Conservation (phyloP, 2,888 invertebrate species). For the Conops quadrifasciatus region DNA sequence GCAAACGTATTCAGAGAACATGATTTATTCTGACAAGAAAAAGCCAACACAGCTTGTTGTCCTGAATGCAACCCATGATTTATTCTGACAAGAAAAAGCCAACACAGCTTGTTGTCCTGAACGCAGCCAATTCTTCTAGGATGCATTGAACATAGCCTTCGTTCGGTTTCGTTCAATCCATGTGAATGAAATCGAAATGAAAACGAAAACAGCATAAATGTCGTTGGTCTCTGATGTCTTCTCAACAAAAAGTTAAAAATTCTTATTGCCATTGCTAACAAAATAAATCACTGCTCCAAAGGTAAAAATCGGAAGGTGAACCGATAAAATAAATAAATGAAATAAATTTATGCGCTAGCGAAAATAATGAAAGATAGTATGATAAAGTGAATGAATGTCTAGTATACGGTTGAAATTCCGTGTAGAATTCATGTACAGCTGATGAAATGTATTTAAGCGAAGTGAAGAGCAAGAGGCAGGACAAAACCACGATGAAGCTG, state of each 20-base stretch:
- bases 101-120: too few species aligned
- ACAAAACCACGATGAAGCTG: not conserved
- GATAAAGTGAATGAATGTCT: not conserved
- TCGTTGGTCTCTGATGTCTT: conserved; percentile 22
- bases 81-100: too few species aligned
- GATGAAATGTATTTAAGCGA: not conserved
- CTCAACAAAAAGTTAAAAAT: conserved; percentile 35
- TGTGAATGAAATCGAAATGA: conserved; percentile 5
- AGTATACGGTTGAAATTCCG: not conserved
- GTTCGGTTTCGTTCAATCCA: conserved; percentile 15
- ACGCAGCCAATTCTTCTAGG: too few species aligned
- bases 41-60: too few species aligned
- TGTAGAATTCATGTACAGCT: conserved; percentile 18
- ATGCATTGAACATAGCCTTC: conserved; percentile 22
- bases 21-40: too few species aligned
- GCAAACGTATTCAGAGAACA: too few species aligned
- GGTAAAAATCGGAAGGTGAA: conserved; percentile 16
- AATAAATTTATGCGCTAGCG: not conserved
- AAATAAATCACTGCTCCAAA: conserved; percentile 26
- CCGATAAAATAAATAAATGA: not conserved
- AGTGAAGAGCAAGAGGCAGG: not conserved
- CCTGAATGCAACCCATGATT: too few species aligned
- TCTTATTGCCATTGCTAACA: conserved; percentile 38
- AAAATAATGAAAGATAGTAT: not conserved
- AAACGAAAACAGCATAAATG: conserved; percentile 20